phyloP scores from a whole-genome alignment of 2,113 vertebrate genomes.

The Athene noctua region DNA sequence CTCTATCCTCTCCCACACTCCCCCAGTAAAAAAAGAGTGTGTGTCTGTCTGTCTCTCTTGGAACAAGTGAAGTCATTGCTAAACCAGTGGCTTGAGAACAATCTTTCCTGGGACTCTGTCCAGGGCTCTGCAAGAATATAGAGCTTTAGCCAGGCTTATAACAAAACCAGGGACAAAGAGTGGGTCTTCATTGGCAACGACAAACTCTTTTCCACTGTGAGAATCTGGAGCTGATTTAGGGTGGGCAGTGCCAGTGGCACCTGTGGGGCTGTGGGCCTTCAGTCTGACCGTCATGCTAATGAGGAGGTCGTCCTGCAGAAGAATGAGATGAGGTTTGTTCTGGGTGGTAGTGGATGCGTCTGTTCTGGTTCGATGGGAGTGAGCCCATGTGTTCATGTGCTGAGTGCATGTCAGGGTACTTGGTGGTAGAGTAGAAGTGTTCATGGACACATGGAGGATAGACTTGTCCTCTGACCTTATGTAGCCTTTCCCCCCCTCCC shows the following conservation, averaged over 20 bases:
- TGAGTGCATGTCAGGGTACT: neutral
- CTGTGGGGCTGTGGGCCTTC: neutral
- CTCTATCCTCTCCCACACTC: neutral
- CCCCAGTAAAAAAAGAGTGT: neutral
- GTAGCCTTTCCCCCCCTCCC: neutral
- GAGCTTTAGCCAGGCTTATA: neutral
- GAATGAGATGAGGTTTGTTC: neutral
- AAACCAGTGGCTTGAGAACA: conserved; percentile 29
- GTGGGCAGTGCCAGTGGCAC: neutral
- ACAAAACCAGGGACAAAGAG: conserved; percentile 1
- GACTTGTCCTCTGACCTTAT: neutral
- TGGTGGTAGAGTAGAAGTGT: neutral
- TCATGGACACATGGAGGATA: neutral
- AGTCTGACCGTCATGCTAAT: neutral
- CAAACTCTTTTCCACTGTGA: neutral
- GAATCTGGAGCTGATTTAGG: neutral
- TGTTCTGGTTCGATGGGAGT: neutral
- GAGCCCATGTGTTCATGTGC: neutral
- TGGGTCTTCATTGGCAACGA: neutral
- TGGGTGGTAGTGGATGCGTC: neutral
- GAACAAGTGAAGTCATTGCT: conserved; percentile 33
- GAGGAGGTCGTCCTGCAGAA: neutral
- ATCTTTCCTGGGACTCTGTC: neutral
- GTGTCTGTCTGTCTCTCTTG: neutral
- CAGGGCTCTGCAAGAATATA: neutral